Base-by-base conservation (phyloP, 2,113 vertebrate genomes). In the Zingel zingel region DNA sequence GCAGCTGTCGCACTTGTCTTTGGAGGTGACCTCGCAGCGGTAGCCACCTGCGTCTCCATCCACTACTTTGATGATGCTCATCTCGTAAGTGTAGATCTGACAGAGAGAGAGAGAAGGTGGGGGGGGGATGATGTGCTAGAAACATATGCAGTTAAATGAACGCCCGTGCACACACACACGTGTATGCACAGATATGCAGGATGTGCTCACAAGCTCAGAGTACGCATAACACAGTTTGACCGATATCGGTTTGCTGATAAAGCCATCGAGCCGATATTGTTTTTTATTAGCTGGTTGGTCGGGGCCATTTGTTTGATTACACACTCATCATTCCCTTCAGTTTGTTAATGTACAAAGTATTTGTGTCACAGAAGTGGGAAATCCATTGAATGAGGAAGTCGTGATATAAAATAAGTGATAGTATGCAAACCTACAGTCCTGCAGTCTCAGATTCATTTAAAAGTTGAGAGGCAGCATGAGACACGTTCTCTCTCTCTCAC, bases 1-100 rank as follows among this genome's bases (percentile, higher is more conserved):
- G 84, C 96, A 97, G 94, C 94, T 97, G 93, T 98, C 96, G 21
- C 95, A 96, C 91, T 94, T 86, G 82, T 98, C 97, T 92, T 98
- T 98, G 88, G 95, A 87, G 79, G 95, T 94, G 93, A 97, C 95
- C 94, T 98, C 97, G 59, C 97, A 96, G 69, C 97, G 96, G 91
- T 98, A 98, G 62, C 94, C 95, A 18, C 97, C 97, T 0, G 96
- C 94, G 82, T 97, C 96, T 36, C 86, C 96, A 4, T 96, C 91
- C 5, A 96, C 94, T 54, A 95, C 93, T 86, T 97, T 97, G 33
- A 90, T 79, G 23, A 98, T 96, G 84, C 69, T 96, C 94, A 98
- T 95, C 88, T 97, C 96, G 69, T 95, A 93, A 3, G 94, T 95
- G 93, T 97, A 98, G 48, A 97, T 92, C 97, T 98, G 91, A 76